These are phyloP conservation scores for Alouatta caraya DNA, from an alignment of 2,797 vertebrate genomes.

Conservation along the genomic window DNA sequence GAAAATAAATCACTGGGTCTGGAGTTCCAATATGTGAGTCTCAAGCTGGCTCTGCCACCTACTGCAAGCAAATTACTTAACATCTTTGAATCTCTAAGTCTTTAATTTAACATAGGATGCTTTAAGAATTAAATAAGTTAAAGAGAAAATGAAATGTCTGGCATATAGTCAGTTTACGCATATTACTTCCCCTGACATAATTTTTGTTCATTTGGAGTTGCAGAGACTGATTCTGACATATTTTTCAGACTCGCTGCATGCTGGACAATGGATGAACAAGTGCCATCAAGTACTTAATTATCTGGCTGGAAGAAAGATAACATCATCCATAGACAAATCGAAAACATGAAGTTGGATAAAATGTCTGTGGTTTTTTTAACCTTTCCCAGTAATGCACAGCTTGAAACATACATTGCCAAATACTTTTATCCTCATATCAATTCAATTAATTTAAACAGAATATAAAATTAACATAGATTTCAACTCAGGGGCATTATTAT, in stretches of 20 bases:
- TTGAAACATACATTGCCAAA: conserved; percentile 13
- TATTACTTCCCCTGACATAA: neutral
- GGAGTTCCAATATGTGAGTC: neutral
- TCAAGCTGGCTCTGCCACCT: neutral
- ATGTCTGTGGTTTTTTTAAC: neutral
- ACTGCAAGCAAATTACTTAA: neutral
- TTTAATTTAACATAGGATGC: neutral
- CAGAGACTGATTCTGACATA: neutral
- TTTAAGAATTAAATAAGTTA: conserved; percentile 12
- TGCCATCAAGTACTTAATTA: neutral
- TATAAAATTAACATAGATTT: conserved; percentile 47
- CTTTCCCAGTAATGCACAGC: neutral
- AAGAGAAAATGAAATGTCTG: neutral
- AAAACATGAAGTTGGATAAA: neutral
- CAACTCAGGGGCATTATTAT: conserved; percentile 16
- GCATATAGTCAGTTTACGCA: neutral
- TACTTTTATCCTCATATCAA: neutral
- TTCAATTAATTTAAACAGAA: conserved; percentile 48
- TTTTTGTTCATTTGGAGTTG: neutral
- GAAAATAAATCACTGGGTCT: neutral
- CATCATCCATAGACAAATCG: neutral
- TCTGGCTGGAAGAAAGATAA: neutral
- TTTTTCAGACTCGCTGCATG: neutral
- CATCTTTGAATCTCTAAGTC: neutral
- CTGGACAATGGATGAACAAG: neutral